Evolutionary conservation across 2,888 invertebrate genomes (phyloP), one percentile per base, ranked within the genome.

Genomic region (Thumatha senex): DNA sequence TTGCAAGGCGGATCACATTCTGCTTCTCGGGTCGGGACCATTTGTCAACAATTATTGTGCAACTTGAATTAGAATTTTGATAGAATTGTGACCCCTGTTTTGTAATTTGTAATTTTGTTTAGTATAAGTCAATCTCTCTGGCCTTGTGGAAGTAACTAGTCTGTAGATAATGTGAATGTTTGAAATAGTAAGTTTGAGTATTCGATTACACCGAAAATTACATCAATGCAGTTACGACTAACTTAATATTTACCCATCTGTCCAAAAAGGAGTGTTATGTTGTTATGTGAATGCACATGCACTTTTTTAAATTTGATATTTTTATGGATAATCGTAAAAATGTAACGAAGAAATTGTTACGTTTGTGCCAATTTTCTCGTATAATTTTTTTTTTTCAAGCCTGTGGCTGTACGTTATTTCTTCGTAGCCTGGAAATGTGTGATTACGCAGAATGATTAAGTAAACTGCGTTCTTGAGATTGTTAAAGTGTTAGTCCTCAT

Each of bases 41-140:
- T 86, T 87, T 86, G 85, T 82, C 83, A 85, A 84, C 82, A 84
- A 83, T 80, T 76, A 77, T 78, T 82, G 80, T 76, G 82, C 74
- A 84, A 84, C 41, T 36, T 56, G 54, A 50, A 69, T 67, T 69
- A 69, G 62, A 64, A 68, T 63, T 65, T 61, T 67, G 60, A 58
- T 62, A 63, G 58, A 63, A 72, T 68, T 69, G 62, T 65, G 65
- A 71, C 50, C 62, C 67, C 57, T 55, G 67, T 68, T 72, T 72
- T 69, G 72, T 67, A 72, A 73, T 67, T 65, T 58, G n/a, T n/a
- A 63, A 64, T 66, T 65, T 60, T 36, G 61, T 65, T 68, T 65
- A 49, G 46, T 63, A 40, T 12, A n/a, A 60, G 56, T 63, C 69
- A 65, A 73, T 73, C 66, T 71, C 60, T 71, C 44, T 56, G 67